These are phyloP conservation scores for Pionites leucogaster DNA, from an alignment of 2,113 vertebrate genomes.

Conservation along the genomic window DNA sequence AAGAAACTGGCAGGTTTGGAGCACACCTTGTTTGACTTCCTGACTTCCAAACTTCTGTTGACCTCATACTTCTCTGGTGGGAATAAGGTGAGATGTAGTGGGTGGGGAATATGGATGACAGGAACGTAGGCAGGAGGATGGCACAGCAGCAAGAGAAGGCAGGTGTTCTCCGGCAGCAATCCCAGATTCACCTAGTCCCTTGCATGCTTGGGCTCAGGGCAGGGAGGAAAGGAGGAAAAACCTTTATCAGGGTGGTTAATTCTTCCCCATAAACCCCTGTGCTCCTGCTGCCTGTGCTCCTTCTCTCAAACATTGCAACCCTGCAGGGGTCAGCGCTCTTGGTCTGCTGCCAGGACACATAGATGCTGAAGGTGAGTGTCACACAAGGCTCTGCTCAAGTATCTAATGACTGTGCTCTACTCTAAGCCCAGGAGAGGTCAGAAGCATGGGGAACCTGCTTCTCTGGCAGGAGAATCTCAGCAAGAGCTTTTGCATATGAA, in stretches of 20 bases:
- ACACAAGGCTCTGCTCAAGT: neutral
- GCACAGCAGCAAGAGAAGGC: neutral
- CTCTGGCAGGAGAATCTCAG: neutral
- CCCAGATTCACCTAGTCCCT: neutral
- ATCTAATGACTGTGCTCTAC: neutral
- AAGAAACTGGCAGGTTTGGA: neutral
- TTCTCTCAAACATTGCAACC: neutral
- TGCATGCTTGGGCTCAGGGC: neutral
- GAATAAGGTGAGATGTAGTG: neutral
- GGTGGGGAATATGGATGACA: neutral
- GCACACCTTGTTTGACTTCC: neutral
- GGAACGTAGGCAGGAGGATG: neutral
- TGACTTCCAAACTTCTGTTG: neutral
- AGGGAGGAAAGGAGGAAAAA: neutral
- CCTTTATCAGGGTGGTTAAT: neutral
- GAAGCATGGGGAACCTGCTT: neutral
- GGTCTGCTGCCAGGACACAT: neutral
- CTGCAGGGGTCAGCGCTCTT: neutral
- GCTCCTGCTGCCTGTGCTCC: neutral
- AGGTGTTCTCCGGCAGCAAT: neutral
- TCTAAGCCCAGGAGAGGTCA: neutral
- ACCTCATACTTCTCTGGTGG: neutral
- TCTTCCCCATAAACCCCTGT: neutral
- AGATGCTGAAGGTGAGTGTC: neutral
- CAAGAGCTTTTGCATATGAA: neutral